Evolutionary conservation across 1,140 invertebrate species (phyloP).

Genomic region (Cylas formicarius): DNA sequence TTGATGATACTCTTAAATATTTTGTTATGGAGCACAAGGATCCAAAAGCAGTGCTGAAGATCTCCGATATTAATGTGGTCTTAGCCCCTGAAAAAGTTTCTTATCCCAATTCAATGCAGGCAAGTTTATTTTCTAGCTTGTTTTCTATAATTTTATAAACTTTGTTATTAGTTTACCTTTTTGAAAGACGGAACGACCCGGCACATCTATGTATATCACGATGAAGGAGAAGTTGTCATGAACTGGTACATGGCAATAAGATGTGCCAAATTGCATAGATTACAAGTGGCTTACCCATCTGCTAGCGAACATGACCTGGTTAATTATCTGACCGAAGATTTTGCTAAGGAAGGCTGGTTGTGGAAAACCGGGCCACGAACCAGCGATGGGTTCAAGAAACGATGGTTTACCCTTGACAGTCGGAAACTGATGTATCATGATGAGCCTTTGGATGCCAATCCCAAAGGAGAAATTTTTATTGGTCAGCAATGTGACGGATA

Average conservation of each 20-base stretch:
- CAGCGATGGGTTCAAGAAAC: slow-evolving; percentile 70
- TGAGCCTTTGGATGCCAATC: slow-evolving; percentile 75
- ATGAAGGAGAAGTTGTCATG: slow-evolving; percentile 75
- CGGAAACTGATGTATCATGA: slow-evolving; percentile 88
- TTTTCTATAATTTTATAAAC: not conserved
- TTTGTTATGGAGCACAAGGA: slow-evolving; percentile 78
- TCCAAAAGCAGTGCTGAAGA: slow-evolving; percentile 72
- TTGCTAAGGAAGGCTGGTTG: slow-evolving; percentile 78
- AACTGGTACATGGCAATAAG: slow-evolving; percentile 86
- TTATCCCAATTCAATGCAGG: slow-evolving; percentile 16
- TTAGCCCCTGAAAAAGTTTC: slow-evolving; percentile 80
- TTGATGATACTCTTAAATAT: slow-evolving; percentile 76
- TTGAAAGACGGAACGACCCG: slow-evolving; percentile 74
- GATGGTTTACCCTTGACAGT: slow-evolving; percentile 85
- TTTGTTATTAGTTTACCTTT: slow-evolving; percentile 54
- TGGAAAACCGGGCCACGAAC: slow-evolving; percentile 79
- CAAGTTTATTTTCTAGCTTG: slow-evolving; percentile 1
- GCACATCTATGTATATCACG: slow-evolving; percentile 82
- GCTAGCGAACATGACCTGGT: slow-evolving; percentile 68
- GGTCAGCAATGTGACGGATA: slow-evolving; percentile 61
- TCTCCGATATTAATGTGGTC: slow-evolving; percentile 78
- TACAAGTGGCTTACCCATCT: slow-evolving; percentile 76
- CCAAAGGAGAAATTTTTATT: slow-evolving; percentile 87
- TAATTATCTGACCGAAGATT: slow-evolving; percentile 68
- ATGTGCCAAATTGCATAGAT: slow-evolving; percentile 72